Conservation (phyloP, 1,140 invertebrate species). For the Leptinotarsa undecemlineata region DNA sequence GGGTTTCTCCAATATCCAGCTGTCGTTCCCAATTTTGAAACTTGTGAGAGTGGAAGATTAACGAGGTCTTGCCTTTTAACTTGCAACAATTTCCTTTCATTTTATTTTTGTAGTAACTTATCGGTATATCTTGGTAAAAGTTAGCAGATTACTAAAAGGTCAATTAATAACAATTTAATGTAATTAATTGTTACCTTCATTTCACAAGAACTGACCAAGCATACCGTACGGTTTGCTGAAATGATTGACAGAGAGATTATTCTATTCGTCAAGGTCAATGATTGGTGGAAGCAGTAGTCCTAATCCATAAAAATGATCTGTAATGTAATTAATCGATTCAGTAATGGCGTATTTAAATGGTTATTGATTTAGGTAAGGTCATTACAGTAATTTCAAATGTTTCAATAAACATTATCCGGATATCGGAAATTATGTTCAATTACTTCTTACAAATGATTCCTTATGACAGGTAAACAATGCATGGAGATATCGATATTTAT, state of each 20-base stretch:
- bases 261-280: background rate
- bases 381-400: background rate
- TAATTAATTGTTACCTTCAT: background rate
- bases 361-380: constrained; percentile 3
- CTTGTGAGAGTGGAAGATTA: too few relatives aligned
- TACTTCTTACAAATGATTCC: background rate
- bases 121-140: too few relatives aligned
- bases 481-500: too few relatives aligned
- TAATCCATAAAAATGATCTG: background rate
- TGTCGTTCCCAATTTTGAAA: too few relatives aligned
- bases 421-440: background rate
- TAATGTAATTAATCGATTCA: background rate
- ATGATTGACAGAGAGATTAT: constrained; percentile 4
- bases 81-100: too few relatives aligned
- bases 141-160: too few relatives aligned
- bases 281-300: background rate
- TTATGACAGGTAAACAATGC: too few relatives aligned
- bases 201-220: background rate
- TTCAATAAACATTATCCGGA: background rate
- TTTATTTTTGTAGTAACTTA: too few relatives aligned
- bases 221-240: background rate
- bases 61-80: too few relatives aligned
- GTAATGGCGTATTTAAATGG: background rate
- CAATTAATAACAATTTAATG: background rate
- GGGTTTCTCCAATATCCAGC: too few relatives aligned